Evolutionary conservation across 2,888 invertebrate species (phyloP).

Genomic region (Oxystoma pomonae): DNA sequence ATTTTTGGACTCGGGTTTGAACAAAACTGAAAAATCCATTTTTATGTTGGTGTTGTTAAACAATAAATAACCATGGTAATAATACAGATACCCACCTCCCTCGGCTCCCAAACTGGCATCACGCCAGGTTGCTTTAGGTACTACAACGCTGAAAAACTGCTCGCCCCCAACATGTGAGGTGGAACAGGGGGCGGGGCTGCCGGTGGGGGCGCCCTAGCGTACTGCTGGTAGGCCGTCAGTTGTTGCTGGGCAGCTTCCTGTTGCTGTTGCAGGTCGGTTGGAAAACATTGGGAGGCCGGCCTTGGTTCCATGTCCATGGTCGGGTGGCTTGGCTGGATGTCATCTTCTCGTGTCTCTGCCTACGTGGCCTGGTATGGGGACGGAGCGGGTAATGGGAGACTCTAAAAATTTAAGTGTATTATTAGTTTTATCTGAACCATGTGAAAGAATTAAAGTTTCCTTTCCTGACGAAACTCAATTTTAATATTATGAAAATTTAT

Average conservation of each 20-base stretch:
- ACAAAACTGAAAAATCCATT: no score
- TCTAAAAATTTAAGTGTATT: no score
- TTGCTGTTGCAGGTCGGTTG: slow-evolving; percentile 45
- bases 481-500: no score
- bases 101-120: slow-evolving; percentile 56
- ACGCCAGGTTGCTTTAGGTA: slow-evolving; percentile 82
- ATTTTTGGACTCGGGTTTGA: no score
- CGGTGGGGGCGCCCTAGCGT: slow-evolving; percentile 58
- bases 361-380: slow-evolving; percentile 71
- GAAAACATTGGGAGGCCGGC: slow-evolving; percentile 44
- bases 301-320: slow-evolving; percentile 49
- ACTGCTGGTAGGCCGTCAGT: slow-evolving; percentile 53
- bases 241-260: no score
- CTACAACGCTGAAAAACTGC: slow-evolving; percentile 76
- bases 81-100: no score
- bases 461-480: no score
- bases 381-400: slow-evolving; percentile 59
- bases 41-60: no score
- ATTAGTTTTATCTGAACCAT: no score
- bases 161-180: slow-evolving; percentile 60
- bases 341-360: slow-evolving; percentile 55
- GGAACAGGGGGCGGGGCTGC: slow-evolving; percentile 59
- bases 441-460: no score
- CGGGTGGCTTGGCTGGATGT: slow-evolving; percentile 43
- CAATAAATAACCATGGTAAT: no score